Evolutionary conservation across 2,113 vertebrate species (phyloP).

Genomic region (Urocolius indicus): DNA sequence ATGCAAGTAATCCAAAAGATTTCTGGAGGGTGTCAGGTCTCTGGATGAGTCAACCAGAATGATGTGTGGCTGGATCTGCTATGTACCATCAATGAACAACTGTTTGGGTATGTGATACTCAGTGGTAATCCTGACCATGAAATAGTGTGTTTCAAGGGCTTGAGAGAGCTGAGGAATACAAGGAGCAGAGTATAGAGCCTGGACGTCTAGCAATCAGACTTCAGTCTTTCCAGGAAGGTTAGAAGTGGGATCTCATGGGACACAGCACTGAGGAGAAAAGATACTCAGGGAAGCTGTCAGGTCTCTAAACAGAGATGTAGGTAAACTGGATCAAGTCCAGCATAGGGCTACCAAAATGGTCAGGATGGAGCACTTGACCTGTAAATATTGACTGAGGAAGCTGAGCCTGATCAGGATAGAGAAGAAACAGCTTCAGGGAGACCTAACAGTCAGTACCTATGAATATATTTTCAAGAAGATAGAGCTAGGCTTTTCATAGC

Average conservation of each 20-base stretch:
- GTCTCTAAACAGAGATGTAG: not conserved
- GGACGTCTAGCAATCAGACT: not conserved
- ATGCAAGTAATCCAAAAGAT: not conserved
- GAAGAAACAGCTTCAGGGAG: not conserved
- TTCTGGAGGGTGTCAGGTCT: not conserved
- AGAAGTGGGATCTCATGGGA: not conserved
- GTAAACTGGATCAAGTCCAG: not conserved
- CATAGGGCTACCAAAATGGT: not conserved
- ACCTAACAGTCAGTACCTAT: not conserved
- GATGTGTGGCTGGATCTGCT: not conserved
- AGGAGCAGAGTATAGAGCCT: not conserved
- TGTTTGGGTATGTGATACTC: not conserved
- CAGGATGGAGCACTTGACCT: not conserved
- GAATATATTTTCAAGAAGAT: not conserved
- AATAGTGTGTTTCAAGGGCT: not conserved
- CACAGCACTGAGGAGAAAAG: not conserved
- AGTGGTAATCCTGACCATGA: not conserved
- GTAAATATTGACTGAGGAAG: not conserved
- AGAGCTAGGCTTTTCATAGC: not conserved
- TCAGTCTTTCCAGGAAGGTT: not conserved
- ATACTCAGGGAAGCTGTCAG: not conserved
- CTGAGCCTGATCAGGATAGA: not conserved
- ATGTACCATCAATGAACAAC: not conserved
- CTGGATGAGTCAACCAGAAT: not conserved
- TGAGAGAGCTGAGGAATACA: not conserved